phyloP scores from a whole-genome alignment of 2,888 invertebrate genomes.

The Nezara viridula region DNA sequence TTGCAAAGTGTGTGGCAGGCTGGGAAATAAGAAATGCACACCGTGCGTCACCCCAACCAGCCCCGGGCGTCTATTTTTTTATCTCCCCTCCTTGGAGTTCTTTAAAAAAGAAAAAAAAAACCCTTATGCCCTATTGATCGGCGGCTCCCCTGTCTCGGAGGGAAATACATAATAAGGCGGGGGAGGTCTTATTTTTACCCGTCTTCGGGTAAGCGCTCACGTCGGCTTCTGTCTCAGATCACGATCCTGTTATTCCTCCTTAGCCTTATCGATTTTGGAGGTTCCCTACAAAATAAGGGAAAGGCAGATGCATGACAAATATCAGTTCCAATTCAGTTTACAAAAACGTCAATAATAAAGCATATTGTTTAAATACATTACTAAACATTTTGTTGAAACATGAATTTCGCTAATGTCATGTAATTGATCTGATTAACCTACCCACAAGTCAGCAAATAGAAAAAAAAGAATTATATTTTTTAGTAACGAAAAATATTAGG shows the following conservation, averaged over 20 bases:
- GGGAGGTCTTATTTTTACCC: slow-evolving; percentile 56
- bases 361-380: too few relatives aligned
- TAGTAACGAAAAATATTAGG: too few relatives aligned
- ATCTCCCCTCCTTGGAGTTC: slow-evolving; percentile 31
- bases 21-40: slow-evolving; percentile 51
- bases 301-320: neutral
- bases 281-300: neutral
- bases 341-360: too few relatives aligned
- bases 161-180: slow-evolving; percentile 58
- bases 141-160: neutral
- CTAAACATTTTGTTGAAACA: too few relatives aligned
- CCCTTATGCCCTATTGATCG: slow-evolving; percentile 56
- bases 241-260: slow-evolving; percentile 33
- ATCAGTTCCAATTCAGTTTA: too few relatives aligned
- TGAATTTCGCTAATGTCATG: too few relatives aligned
- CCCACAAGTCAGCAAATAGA: too few relatives aligned
- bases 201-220: slow-evolving; percentile 44
- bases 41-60: slow-evolving; percentile 52
- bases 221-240: slow-evolving; percentile 18
- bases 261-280: neutral
- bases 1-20: slow-evolving; percentile 53
- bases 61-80: slow-evolving; percentile 46
- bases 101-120: slow-evolving; percentile 52
- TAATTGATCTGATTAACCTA: too few relatives aligned
- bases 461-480: too few relatives aligned